Conservation (phyloP, 2,113 vertebrate genomes). For the Lichenostomus cassidix region DNA sequence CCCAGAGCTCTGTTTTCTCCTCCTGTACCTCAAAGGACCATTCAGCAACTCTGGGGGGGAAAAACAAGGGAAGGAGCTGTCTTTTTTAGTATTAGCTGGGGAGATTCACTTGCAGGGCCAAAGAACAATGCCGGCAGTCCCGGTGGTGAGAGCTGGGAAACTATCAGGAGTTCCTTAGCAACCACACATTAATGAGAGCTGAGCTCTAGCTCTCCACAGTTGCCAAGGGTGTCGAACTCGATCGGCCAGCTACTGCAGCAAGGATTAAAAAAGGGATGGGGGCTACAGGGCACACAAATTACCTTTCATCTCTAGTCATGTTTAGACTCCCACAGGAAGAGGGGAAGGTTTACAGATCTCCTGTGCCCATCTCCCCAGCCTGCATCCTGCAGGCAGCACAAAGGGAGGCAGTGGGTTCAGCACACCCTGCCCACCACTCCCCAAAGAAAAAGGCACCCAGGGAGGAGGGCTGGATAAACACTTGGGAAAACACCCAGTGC, state of each 20-base stretch:
- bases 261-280: background rate
- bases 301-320: background rate
- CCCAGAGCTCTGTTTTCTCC: background rate
- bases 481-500: background rate
- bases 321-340: background rate
- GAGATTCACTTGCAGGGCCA: background rate
- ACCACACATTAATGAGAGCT: background rate
- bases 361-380: background rate
- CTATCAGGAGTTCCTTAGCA: background rate
- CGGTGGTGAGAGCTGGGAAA: background rate
- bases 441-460: background rate
- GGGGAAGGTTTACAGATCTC: background rate
- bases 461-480: background rate
- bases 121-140: background rate
- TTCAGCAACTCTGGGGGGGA: background rate
- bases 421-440: background rate
- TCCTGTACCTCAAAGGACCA: background rate
- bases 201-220: background rate
- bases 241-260: background rate
- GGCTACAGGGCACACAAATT: background rate
- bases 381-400: rapidly evolving
- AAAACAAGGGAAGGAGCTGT: background rate
- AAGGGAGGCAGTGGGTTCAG: rapidly evolving
- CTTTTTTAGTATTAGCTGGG: background rate
- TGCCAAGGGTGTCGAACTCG: background rate